A percentile compares a stretch with the other conserved stretches of the same genome.
These are phyloP conservation scores for Lordiphosa andalusiaca DNA, from an alignment of 2,888 invertebrate species.

Conservation along the genomic window DNA sequence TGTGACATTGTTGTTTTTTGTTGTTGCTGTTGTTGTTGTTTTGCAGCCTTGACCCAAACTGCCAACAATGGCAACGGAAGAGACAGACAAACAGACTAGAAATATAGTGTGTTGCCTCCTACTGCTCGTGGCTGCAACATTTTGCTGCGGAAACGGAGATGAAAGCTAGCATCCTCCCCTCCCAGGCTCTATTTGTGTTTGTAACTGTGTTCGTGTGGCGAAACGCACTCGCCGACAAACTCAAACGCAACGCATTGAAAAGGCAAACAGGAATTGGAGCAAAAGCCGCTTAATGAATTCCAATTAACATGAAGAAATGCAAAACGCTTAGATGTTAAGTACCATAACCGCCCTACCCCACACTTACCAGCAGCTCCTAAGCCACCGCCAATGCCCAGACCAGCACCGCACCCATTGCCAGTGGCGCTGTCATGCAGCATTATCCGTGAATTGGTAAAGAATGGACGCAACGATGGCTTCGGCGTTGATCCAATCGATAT, in stretches of 20 bases:
- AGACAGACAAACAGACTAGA: constrained; percentile 26
- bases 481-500: constrained; percentile 98
- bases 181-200: not conserved
- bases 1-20: constrained; percentile 19
- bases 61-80: constrained; percentile 31
- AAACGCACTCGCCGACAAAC: constrained; percentile 4
- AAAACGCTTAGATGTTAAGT: not conserved
- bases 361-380: constrained; percentile 48
- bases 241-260: constrained; percentile 20
- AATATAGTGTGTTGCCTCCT: constrained; percentile 20
- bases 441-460: constrained; percentile 94
- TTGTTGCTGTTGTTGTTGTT: constrained; percentile 20
- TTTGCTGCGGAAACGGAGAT: constrained; percentile 25
- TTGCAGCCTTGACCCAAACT: constrained; percentile 59
- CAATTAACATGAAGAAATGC: constrained; percentile 23
- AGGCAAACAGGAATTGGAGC: constrained; percentile 29
- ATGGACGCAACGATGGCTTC: constrained; percentile 96
- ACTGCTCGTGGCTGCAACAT: constrained; percentile 23
- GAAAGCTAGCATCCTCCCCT: constrained; percentile 2
- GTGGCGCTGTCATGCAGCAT: constrained; percentile 82
- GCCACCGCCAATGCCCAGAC: constrained; percentile 33
- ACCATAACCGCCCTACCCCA: not conserved
- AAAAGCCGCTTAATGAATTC: constrained; percentile 31
- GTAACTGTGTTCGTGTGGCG: not conserved
- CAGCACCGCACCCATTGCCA: constrained; percentile 41